phyloP scores from a whole-genome alignment of 2,797 vertebrate species.

The Liasis olivaceus region DNA sequence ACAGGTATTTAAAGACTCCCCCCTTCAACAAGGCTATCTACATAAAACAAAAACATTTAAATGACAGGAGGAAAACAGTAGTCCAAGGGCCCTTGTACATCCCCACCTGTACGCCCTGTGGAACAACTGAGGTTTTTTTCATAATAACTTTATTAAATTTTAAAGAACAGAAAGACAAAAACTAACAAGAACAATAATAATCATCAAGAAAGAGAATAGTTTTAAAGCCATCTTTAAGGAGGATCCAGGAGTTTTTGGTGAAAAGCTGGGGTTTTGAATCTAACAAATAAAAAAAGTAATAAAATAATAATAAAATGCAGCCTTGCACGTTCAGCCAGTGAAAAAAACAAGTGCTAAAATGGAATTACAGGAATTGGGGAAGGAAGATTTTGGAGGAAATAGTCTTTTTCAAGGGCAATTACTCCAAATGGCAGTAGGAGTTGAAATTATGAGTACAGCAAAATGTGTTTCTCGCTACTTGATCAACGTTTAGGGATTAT shows the following conservation, averaged over 20 bases:
- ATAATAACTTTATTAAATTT: no score
- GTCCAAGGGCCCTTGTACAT: neutral
- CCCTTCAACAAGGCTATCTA: no score
- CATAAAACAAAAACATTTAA: no score
- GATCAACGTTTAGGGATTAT: neutral
- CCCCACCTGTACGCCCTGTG: neutral
- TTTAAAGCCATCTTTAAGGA: neutral
- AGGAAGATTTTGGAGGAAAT: neutral
- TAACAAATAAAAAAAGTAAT: no score
- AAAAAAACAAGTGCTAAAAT: neutral
- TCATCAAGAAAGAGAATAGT: no score
- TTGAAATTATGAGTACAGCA: neutral
- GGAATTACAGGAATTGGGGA: neutral
- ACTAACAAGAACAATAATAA: no score
- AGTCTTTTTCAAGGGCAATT: neutral
- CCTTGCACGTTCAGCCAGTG: neutral
- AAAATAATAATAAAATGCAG: no score
- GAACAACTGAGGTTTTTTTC: no score
- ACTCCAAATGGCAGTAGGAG: neutral
- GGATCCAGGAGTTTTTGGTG: neutral
- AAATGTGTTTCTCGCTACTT: neutral
- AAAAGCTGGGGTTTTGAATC: neutral
- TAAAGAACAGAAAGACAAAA: no score
- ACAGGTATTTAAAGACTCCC: no score
- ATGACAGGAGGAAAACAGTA: neutral